Base-by-base conservation (phyloP, 2,888 invertebrate genomes). In the Pristionchus japonicus region DNA sequence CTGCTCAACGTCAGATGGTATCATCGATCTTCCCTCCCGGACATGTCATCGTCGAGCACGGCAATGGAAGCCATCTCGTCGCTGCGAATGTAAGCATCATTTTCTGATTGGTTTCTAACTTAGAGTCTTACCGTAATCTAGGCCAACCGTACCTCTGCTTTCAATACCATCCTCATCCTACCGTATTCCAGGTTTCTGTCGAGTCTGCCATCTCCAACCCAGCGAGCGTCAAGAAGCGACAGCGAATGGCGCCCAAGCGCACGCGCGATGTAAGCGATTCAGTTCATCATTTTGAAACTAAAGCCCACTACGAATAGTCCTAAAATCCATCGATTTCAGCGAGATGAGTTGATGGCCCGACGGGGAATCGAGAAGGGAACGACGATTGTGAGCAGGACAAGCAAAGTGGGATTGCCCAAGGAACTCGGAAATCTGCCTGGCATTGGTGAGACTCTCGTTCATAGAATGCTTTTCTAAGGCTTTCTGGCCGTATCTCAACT, bases 161-260 rank as follows among this genome's bases (percentile, higher is more conserved):
- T n/a, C n/a, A n/a, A n/a, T n/a, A n/a, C n/a, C n/a, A n/a, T n/a
- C n/a, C n/a, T n/a, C n/a, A n/a, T n/a, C n/a, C n/a, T n/a, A n/a
- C n/a, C n/a, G n/a, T 64, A 40, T 47, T 85, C 20, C 85, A 85
- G 85, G 31, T 57, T n/a, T 85, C 85, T 9, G 85, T 85, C 27
- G 85, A 85, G 27, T 85, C 85, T 1, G 85, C 61, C 37, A 40
- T 57, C 37, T 34, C 61, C 13, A 85, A 61, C 15, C n/a, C 57
- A n/a, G 37, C 64, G 40, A 64, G 31, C 13, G 43, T 43, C 40
- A 85, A 85, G 85, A 85, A 85, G 27, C 85, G 85, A 7, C 82
- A 83, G 9, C 82, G 82, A 27, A 52, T 83, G 82, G 52, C 34
- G 34, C 82, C 82, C 31, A 49, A 77, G 77, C 23, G 40, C 23